Evolutionary conservation across 2,113 vertebrate genomes (phyloP).

Genomic region (Calidris pygmaea): DNA sequence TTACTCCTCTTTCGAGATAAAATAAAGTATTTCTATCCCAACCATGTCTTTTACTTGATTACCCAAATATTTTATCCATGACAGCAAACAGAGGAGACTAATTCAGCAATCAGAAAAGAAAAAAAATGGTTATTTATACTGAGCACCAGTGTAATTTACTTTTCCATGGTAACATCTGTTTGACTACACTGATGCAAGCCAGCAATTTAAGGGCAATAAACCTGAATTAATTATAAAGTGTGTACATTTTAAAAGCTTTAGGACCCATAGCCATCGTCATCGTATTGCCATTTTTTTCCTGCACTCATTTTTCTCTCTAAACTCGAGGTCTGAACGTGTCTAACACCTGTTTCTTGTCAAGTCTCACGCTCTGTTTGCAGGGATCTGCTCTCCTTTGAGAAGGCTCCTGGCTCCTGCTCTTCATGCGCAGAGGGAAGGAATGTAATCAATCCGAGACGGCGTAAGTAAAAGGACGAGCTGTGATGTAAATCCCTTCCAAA

Average conservation of each 20-base stretch:
- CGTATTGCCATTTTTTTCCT: background rate
- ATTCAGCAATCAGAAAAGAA: background rate
- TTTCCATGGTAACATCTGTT: background rate
- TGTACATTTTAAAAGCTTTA: background rate
- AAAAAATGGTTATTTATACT: background rate
- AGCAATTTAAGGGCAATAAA: background rate
- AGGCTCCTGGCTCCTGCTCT: conserved; percentile 44
- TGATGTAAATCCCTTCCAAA: background rate
- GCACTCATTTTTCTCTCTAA: background rate
- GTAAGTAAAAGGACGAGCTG: conserved; percentile 45
- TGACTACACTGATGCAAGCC: background rate
- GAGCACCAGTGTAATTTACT: background rate
- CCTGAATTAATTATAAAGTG: background rate
- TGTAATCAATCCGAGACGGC: background rate
- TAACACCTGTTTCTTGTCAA: conserved; percentile 44
- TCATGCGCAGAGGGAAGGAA: background rate
- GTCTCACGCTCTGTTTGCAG: conserved; percentile 50
- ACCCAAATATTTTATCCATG: background rate
- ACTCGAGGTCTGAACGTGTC: background rate
- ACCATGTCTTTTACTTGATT: conserved; percentile 57
- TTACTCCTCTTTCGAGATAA: conserved; percentile 40
- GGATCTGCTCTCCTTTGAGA: conserved; percentile 27
- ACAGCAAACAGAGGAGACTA: background rate
- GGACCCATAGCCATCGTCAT: background rate
- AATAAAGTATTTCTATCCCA: conserved; percentile 67